Evolutionary conservation across 2,797 vertebrate species (phyloP), one percentile per base, ranked within the genome.

Genomic region (Schizothorax lantsangensis): DNA sequence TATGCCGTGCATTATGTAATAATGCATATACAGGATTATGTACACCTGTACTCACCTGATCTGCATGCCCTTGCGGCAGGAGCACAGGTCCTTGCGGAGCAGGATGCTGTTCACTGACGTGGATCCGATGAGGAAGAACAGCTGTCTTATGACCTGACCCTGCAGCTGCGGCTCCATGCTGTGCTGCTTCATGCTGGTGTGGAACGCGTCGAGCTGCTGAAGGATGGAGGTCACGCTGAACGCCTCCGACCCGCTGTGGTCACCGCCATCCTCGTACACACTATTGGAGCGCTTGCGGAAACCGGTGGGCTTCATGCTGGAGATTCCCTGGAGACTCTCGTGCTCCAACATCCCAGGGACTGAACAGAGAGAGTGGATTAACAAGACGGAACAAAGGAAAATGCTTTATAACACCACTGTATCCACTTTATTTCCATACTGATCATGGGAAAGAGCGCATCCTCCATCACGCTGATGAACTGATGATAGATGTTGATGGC

Each of bases 41-140:
- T 30, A 14, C 36, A 62, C 19, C 43, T n/a, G 47, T 19, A 11
- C 79, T 1, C 57, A 99, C 98, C 98, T 97, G 94, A 99, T 99
- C 89, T 99, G 98, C 98, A 99, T 99, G 84, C 98, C 98, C 94
- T 99, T 99, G 54, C 98, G 96, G 91, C 98, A 99, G 21, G 98
- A 99, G 90, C 98, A 99, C 97, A 99, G 97, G 90, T 99, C 98
- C 93, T 99, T 99, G 84, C 98, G 96, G 33, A 99, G 96, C 91
- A 99, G 96, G 88, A 99, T 97, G 90, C 95, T 97, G 90, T 99
- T 99, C 83, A 99, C 95, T 6, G 97, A 95, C 82, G 95, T 93
- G 0, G 98, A 95, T 6, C 97, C 97, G 1, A 99, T 94, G 30
- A 98, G 91, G 92, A 95, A 99, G 94, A 99, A 98, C 74, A 98